phyloP scores from a whole-genome alignment of 2,797 vertebrate genomes.

The Lacerta agilis region DNA sequence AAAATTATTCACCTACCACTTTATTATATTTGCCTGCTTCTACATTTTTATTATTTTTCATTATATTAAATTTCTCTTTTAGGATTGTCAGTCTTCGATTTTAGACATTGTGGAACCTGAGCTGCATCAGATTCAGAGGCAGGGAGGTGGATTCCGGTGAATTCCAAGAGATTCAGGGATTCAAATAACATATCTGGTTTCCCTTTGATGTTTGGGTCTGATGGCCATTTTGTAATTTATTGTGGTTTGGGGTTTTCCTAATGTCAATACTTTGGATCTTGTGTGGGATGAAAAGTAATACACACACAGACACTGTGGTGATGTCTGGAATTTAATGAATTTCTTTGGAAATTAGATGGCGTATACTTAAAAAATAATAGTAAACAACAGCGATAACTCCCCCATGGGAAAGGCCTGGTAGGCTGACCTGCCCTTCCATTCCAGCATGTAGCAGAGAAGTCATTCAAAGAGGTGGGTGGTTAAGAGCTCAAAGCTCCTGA shows the following conservation, averaged over 20 bases:
- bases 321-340: no score
- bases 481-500: background rate
- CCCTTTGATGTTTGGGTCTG: no score
- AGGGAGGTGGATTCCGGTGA: background rate
- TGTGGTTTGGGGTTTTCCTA: no score
- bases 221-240: no score
- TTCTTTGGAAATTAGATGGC: no score
- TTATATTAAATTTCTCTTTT: background rate
- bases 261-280: no score
- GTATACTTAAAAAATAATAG: no score
- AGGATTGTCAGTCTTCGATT: background rate
- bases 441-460: background rate
- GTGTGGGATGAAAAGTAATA: no score
- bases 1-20: background rate
- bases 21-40: background rate
- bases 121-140: background rate
- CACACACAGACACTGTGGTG: no score
- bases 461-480: background rate
- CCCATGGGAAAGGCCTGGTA: no score
- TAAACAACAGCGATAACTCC: no score
- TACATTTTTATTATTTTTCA: background rate
- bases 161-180: background rate
- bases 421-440: background rate
- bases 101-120: background rate
- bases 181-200: background rate